Evolutionary conservation across 2,113 vertebrate genomes (phyloP).

Genomic region (Pseudolaguvia tuberculata): DNA sequence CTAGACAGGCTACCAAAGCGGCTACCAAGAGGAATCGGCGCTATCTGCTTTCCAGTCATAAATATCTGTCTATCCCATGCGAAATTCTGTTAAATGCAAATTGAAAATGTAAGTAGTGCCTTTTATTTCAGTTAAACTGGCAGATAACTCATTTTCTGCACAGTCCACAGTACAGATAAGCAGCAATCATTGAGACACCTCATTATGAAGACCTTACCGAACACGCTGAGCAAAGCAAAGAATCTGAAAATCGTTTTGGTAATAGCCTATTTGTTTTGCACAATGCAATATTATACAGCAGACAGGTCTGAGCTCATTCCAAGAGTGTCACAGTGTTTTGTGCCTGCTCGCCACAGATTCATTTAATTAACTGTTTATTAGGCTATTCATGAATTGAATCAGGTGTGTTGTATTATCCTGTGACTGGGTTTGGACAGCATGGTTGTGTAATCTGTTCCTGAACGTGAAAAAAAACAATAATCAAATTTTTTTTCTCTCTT

Average conservation of each 20-base stretch:
- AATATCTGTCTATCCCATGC: slow-evolving; percentile 1
- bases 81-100: neutral
- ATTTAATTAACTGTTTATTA: slow-evolving; percentile 28
- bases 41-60: neutral
- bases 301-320: slow-evolving; percentile 20
- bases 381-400: slow-evolving; percentile 12
- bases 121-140: slow-evolving; percentile 16
- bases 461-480: neutral
- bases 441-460: neutral
- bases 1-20: neutral
- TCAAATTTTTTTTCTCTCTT: neutral
- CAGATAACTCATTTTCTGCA: slow-evolving; percentile 14
- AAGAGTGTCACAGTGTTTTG: neutral
- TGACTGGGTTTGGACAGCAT: neutral
- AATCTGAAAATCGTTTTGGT: slow-evolving; percentile 24
- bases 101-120: neutral
- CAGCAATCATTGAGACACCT: slow-evolving; percentile 27
- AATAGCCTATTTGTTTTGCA: slow-evolving; percentile 36
- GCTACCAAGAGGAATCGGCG: neutral
- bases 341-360: slow-evolving; percentile 11
- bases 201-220: slow-evolving; percentile 17
- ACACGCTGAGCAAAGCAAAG: slow-evolving; percentile 23
- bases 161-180: slow-evolving; percentile 25
- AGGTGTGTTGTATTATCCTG: slow-evolving; percentile 13
- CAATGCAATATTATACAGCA: slow-evolving; percentile 25